Evolutionary conservation across 2,797 vertebrate genomes (phyloP), one percentile per base, ranked within the genome.

Genomic region (Rhinichthys osculus): DNA sequence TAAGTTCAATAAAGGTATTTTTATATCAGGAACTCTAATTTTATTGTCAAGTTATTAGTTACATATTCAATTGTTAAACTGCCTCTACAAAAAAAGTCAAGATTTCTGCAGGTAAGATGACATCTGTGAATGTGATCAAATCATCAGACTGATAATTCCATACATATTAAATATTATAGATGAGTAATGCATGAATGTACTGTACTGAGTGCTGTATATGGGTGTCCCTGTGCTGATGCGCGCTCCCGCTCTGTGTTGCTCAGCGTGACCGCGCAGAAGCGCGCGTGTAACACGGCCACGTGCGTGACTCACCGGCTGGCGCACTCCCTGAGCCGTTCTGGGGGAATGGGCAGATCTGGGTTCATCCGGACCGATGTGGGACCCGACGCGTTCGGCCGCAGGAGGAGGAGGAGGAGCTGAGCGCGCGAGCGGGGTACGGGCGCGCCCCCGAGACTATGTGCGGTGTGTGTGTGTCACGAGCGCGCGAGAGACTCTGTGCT

Each of bases 271-370:
- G 91, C 96, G 89, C 97, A 98, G 95, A 98, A 98, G 93, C 95
- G 97, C 82, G 94, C 95, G 35, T 99, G 98, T 93, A 97, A 98
- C 93, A 98, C 97, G 23, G 97, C 97, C 1, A 99, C 98, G 77
- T 99, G 97, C 0, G 95, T 97, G 81, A 98, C 97, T 84, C 97
- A 99, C 54, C 97, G 97, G 82, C 94, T 99, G 93, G 97, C 97
- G 0, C 97, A 97, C 92, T 96, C 97, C 91, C 97, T 99, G 74
- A 98, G 97, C 94, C 95, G 97, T 88, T 97, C 97, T 16, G 97
- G 97, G 57, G 98, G 96, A 8, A 95, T 99, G 90, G 94, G 96
- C 90, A 97, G 96, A 94, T 96, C 93, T 90, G 96, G 95, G 93
- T 99, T 98, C 0, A 95, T 98, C 85, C 97, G 97, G 72, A 99